phyloP scores from a whole-genome alignment of 2,888 invertebrate genomes.

The Andrena haemorrhoa region DNA sequence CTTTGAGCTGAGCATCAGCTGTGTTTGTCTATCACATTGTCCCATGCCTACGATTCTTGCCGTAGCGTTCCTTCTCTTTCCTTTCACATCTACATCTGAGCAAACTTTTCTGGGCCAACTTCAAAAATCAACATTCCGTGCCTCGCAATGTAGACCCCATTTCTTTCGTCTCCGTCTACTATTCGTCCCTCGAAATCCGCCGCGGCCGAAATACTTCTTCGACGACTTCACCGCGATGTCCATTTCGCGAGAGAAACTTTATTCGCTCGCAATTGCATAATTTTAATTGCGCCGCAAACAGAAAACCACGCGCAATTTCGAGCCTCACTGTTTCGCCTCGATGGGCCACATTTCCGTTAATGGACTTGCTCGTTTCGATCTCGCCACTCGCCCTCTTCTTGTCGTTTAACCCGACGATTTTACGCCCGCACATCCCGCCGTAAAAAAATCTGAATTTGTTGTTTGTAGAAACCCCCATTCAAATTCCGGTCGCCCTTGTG shows the following conservation, averaged over 20 bases:
- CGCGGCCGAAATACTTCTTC: not conserved
- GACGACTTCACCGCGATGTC: not conserved
- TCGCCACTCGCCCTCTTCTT: not conserved
- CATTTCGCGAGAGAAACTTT: not conserved
- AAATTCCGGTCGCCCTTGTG: constrained; percentile 30
- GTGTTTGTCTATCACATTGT: constrained; percentile 20
- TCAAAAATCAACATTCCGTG: not conserved
- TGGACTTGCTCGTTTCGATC: not conserved
- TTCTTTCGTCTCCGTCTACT: not conserved
- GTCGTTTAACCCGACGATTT: not conserved
- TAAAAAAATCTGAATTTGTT: constrained; percentile 26
- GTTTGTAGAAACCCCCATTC: constrained; percentile 32
- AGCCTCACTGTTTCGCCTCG: not conserved
- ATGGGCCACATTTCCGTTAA: not conserved
- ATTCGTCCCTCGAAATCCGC: not conserved
- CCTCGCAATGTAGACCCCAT: not conserved
- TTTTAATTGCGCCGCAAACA: not conserved
- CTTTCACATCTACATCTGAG: not conserved
- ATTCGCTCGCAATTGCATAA: not conserved
- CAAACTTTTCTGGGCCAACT: constrained; percentile 2
- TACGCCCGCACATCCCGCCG: not conserved
- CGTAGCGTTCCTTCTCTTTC: not conserved
- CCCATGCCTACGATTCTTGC: not conserved
- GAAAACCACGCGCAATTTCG: not conserved
- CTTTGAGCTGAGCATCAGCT: constrained; percentile 25